These are phyloP conservation scores for Melieria crassipennis DNA, from an alignment of 2,888 invertebrate species.

Conservation along the genomic window DNA sequence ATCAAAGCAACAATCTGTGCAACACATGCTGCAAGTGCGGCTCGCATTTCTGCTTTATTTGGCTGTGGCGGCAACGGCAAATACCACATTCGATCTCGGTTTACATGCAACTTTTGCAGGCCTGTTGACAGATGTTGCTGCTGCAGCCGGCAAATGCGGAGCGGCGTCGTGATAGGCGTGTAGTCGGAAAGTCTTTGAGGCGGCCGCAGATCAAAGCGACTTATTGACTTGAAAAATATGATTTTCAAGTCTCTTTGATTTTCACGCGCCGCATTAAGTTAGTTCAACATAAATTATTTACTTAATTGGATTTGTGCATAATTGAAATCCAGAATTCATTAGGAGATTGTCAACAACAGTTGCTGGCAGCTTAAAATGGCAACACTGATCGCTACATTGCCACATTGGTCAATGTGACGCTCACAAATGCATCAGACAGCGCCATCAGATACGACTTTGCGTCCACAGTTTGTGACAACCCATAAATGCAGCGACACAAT, in stretches of 20 bases:
- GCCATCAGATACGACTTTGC: background rate
- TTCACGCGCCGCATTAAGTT: too few species aligned
- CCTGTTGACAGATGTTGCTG: background rate
- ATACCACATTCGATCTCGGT: background rate
- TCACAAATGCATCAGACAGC: constrained; percentile 32
- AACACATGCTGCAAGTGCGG: constrained; percentile 14
- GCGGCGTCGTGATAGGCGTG: background rate
- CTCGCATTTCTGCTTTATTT: background rate
- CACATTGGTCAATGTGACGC: constrained; percentile 10
- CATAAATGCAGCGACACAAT: too few species aligned
- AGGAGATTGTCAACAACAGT: too few species aligned
- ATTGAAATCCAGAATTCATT: too few species aligned
- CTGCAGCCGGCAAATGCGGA: background rate
- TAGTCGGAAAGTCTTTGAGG: background rate
- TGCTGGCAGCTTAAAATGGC: too few species aligned
- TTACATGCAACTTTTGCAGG: background rate
- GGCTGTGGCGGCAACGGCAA: background rate
- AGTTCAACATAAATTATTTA: background rate
- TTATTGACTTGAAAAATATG: background rate
- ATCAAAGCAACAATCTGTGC: constrained; percentile 18
- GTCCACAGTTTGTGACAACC: constrained; percentile 1
- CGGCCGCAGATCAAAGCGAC: constrained; percentile 9
- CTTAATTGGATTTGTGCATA: too few species aligned
- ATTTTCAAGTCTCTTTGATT: too few species aligned
- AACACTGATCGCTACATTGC: background rate